Percentiles rank a stretch among this genome's conserved stretches.
phyloP scores from a whole-genome alignment of 2,797 vertebrate species.

The Mallotus villosus region DNA sequence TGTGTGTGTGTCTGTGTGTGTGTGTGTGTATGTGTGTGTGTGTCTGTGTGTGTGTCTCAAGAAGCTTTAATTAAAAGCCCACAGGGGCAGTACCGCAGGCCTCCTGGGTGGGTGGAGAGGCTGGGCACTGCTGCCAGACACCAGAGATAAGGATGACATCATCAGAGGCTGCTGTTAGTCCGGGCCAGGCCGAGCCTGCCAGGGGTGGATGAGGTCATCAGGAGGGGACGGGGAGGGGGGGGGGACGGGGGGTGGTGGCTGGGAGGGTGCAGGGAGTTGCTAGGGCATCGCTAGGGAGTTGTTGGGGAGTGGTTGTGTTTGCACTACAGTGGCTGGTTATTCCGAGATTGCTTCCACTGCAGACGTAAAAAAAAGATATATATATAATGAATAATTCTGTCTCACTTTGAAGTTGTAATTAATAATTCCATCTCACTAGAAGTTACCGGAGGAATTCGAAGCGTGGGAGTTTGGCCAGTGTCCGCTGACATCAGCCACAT shows the following conservation, averaged over 20 bases:
- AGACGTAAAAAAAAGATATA: too few species aligned
- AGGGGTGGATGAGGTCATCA: slow-evolving; percentile 18
- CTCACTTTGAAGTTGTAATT: too few species aligned
- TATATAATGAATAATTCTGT: too few species aligned
- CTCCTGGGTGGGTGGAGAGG: slow-evolving; percentile 5
- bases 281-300: not conserved
- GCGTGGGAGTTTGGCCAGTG: too few species aligned
- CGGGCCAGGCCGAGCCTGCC: not conserved
- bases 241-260: not conserved
- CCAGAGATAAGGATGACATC: slow-evolving; percentile 36
- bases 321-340: not conserved
- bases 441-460: too few species aligned
- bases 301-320: not conserved
- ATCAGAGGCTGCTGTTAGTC: not conserved
- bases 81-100: slow-evolving; percentile 36
- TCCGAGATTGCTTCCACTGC: too few species aligned
- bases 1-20: not conserved
- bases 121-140: slow-evolving; percentile 20
- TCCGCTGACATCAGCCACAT: too few species aligned
- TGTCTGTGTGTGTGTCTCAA: not conserved
- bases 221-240: not conserved
- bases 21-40: slow-evolving; percentile 19
- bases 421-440: too few species aligned
- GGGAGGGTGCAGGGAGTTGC: not conserved
- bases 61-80: slow-evolving; percentile 60